Percentiles rank a stretch among this genome's conserved stretches.
These are phyloP conservation scores for Agrilus cyanescens DNA, from an alignment of 2,888 invertebrate species.

Conservation along the genomic window DNA sequence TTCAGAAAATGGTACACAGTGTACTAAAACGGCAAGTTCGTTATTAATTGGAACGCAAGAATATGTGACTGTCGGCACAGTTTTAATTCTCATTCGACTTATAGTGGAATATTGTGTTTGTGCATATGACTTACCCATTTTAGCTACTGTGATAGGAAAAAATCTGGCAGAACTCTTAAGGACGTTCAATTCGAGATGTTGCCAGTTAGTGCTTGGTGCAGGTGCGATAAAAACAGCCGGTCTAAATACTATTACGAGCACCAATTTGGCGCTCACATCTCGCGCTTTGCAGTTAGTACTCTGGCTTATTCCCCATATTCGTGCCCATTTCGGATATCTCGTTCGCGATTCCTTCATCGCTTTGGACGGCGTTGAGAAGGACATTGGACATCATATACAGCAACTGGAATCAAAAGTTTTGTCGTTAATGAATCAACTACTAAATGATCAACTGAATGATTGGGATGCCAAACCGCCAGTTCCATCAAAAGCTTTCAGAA, in stretches of 20 bases:
- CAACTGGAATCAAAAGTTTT: constrained; percentile 89
- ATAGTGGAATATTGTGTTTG: constrained; percentile 85
- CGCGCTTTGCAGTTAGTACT: constrained; percentile 71
- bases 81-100: constrained; percentile 78
- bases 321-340: constrained; percentile 52
- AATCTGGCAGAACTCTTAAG: constrained; percentile 81
- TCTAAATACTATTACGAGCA: constrained; percentile 86
- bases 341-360: constrained; percentile 42
- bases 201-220: constrained; percentile 91
- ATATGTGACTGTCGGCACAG: constrained; percentile 69
- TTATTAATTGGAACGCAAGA: constrained; percentile 38
- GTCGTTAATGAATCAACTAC: constrained; percentile 75
- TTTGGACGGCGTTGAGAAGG: constrained; percentile 63
- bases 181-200: constrained; percentile 78
- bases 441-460: constrained; percentile 64
- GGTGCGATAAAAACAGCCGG: constrained; percentile 93
- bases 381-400: constrained; percentile 78
- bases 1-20: constrained; percentile 12
- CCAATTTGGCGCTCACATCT: constrained; percentile 80
- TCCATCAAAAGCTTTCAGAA: constrained; percentile 81
- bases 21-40: constrained; percentile 18
- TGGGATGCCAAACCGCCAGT: constrained; percentile 96
- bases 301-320: constrained; percentile 65
- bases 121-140: constrained; percentile 62
- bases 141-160: constrained; percentile 69